Evolutionary conservation across 1,140 invertebrate genomes (phyloP).

Genomic region (Drosophila truncata): DNA sequence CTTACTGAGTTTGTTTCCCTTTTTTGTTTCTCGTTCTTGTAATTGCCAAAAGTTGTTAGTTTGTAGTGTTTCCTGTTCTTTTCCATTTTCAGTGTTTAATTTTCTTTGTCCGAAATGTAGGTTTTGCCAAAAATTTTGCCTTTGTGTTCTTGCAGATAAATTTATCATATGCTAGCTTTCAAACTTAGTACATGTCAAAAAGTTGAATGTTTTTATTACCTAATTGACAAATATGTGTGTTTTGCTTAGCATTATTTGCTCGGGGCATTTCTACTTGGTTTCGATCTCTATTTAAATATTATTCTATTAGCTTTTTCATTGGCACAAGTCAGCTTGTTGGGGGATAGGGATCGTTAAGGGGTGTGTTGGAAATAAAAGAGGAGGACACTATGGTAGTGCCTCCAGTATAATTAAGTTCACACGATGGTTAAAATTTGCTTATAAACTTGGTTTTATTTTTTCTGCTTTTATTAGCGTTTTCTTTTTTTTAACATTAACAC

Average conservation of each 20-base stretch:
- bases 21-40: slow-evolving; percentile 42
- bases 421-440: slow-evolving; percentile 58
- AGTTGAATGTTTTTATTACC: slow-evolving; percentile 34
- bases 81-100: slow-evolving; percentile 44
- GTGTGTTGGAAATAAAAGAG: slow-evolving; percentile 8
- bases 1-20: slow-evolving; percentile 56
- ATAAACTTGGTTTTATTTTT: slow-evolving; percentile 72
- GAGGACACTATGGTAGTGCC: slow-evolving; percentile 2
- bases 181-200: slow-evolving; percentile 38
- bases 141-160: slow-evolving; percentile 8
- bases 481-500: slow-evolving; percentile 69
- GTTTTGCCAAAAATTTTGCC: slow-evolving; percentile 64
- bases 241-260: slow-evolving; percentile 12
- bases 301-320: slow-evolving; percentile 53
- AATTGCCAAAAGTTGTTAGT: slow-evolving; percentile 60
- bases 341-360: slow-evolving; percentile 3
- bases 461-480: slow-evolving; percentile 49
- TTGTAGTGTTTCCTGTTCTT: slow-evolving; percentile 33
- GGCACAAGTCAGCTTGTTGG: slow-evolving; percentile 70
- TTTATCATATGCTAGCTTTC: slow-evolving; percentile 32
- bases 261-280: slow-evolving; percentile 28
- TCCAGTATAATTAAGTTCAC: slow-evolving; percentile 67
- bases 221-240: slow-evolving; percentile 67
- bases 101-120: slow-evolving; percentile 62
- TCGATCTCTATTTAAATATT: slow-evolving; percentile 42